phyloP scores from a whole-genome alignment of 2,797 vertebrate genomes.

The Brachymystax lenok region DNA sequence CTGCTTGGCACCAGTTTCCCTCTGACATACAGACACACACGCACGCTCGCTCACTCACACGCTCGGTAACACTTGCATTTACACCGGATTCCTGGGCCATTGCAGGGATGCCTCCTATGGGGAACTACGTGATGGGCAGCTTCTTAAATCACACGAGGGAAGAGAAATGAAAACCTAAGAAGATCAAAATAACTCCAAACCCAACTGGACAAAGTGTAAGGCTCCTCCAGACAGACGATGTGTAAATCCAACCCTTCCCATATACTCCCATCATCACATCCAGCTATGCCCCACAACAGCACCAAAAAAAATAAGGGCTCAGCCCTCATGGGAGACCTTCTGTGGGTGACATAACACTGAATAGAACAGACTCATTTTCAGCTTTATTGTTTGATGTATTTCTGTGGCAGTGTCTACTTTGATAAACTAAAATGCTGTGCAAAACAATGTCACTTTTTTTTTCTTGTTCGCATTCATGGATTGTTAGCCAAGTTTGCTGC shows the following conservation, averaged over 20 bases:
- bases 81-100: constrained; percentile 51
- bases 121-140: constrained; percentile 30
- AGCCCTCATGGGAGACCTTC: not conserved
- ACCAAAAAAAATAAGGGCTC: constrained; percentile 3
- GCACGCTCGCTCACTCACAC: constrained; percentile 17
- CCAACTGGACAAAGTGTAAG: constrained; percentile 16
- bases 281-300: constrained; percentile 11
- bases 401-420: constrained; percentile 67
- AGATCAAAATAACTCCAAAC: constrained; percentile 18
- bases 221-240: constrained; percentile 38
- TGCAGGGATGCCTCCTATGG: constrained; percentile 48
- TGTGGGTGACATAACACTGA: constrained; percentile 33
- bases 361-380: constrained; percentile 47
- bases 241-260: constrained; percentile 13
- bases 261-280: constrained; percentile 10
- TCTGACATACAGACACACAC: constrained; percentile 21
- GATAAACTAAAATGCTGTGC: constrained; percentile 57
- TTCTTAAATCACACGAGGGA: constrained; percentile 26
- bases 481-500: constrained; percentile 42
- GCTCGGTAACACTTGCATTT: not conserved
- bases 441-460: constrained; percentile 40
- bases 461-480: constrained; percentile 72
- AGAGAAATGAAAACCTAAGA: constrained; percentile 10
- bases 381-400: constrained; percentile 50
- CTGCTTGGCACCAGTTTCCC: constrained; percentile 71